A percentile compares a stretch with the other conserved stretches of the same genome.
These are phyloP conservation scores for Melanaphis sacchari DNA, from an alignment of 1,140 invertebrate genomes.

Conservation along the genomic window DNA sequence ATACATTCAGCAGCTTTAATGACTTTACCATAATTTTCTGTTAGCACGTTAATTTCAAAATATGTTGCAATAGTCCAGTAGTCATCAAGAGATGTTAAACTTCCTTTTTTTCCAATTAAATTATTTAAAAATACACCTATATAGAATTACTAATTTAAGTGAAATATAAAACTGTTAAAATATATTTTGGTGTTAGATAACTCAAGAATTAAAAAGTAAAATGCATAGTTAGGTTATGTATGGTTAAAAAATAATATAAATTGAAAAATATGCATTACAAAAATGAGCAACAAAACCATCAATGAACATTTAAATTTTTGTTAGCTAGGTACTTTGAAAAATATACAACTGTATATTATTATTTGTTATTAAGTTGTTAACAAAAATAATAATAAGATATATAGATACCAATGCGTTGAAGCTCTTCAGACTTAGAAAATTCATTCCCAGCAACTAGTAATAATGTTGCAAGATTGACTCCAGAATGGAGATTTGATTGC, in stretches of 20 bases:
- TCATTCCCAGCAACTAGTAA: conserved; percentile 96
- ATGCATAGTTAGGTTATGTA: neutral
- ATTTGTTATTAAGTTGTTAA: no score
- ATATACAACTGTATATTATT: no score
- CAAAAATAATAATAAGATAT: no score
- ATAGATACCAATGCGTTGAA: conserved; percentile 79
- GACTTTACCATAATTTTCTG: conserved; percentile 96
- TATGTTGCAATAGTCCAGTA: conserved; percentile 99
- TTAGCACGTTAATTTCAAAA: conserved; percentile 98
- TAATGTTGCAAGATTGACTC: conserved; percentile 97
- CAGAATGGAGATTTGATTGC: conserved; percentile 98
- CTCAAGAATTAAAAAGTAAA: no score
- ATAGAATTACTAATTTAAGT: conserved; percentile 24
- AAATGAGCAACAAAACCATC: no score
- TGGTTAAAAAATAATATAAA: neutral
- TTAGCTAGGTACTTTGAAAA: no score
- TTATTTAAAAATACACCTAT: conserved; percentile 94
- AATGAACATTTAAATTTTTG: no score
- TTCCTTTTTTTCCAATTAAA: conserved; percentile 97
- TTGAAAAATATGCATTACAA: no score
- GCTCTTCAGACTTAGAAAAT: conserved; percentile 88
- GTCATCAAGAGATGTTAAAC: conserved; percentile 88
- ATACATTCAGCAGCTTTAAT: conserved; percentile 98
- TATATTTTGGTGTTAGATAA: no score
- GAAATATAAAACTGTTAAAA: no score